A percentile compares a stretch with the other conserved stretches of the same genome.
Evolutionary conservation across 1,140 invertebrate species (phyloP).

Genomic region (Scaptodrosophila lebanonensis): DNA sequence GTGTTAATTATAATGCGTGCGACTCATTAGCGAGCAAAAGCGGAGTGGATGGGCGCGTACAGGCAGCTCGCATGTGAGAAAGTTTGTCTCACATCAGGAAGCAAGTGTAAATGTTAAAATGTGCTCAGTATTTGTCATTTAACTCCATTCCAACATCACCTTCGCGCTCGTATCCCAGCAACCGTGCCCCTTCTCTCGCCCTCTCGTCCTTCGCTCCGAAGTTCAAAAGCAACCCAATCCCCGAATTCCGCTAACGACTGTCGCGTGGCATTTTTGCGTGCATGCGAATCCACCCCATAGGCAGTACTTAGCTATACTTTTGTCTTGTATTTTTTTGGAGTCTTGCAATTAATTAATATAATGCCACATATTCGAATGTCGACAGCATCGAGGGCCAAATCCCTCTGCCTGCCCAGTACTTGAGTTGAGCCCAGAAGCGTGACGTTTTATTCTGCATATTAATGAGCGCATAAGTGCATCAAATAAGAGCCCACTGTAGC

Average conservation of each 20-base stretch:
- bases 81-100: background rate
- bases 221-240: constrained; percentile 51
- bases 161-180: no score
- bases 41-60: background rate
- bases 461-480: constrained; percentile 32
- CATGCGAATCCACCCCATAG: constrained; percentile 50
- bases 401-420: no score
- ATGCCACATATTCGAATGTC: no score
- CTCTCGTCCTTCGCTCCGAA: constrained; percentile 36
- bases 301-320: constrained; percentile 12
- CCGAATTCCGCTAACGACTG: constrained; percentile 59
- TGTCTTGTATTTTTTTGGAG: constrained; percentile 29
- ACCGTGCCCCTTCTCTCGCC: background rate
- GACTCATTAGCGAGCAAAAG: constrained; percentile 40
- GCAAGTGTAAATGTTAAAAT: no score
- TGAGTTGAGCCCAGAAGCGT: no score
- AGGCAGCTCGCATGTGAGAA: no score
- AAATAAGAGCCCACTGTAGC: no score
- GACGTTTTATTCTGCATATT: constrained; percentile 47
- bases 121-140: background rate
- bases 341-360: no score
- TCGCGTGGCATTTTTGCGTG: constrained; percentile 49
- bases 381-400: no score
- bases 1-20: constrained; percentile 31
- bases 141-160: no score